phyloP scores from a whole-genome alignment of 2,888 invertebrate genomes.

The Amblyjoppa fuscipennis region DNA sequence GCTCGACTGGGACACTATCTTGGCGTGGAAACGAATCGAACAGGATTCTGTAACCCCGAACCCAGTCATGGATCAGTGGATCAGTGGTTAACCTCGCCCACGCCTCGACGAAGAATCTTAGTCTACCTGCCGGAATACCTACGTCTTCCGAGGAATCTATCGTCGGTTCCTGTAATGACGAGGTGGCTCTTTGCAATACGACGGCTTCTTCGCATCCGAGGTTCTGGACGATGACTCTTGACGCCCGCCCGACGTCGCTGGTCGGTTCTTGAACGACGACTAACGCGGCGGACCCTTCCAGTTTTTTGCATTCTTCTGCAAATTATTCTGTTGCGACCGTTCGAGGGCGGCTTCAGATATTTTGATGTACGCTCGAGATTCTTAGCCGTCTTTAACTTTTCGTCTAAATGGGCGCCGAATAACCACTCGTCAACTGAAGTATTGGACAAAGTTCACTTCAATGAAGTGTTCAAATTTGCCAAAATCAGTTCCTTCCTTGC shows the following conservation, averaged over 20 bases:
- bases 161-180: not conserved
- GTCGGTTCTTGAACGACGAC: not conserved
- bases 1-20: slow-evolving; percentile 16
- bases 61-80: not conserved
- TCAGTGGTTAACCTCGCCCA: not conserved
- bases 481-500: not conserved
- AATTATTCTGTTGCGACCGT: not conserved
- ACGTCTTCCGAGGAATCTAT: not conserved
- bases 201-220: not conserved
- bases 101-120: not conserved
- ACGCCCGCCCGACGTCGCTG: too few species aligned
- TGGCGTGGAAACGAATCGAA: not conserved
- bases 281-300: not conserved
- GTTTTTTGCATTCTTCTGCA: not conserved
- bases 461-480: not conserved
- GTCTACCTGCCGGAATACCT: not conserved
- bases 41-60: not conserved
- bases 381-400: not conserved
- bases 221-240: not conserved
- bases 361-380: not conserved
- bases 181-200: not conserved
- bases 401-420: too few species aligned
- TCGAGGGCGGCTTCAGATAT: not conserved
- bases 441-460: not conserved
- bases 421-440: not conserved